Conservation (phyloP, 2,888 invertebrate species). For the Drosophila kambysellisi region DNA sequence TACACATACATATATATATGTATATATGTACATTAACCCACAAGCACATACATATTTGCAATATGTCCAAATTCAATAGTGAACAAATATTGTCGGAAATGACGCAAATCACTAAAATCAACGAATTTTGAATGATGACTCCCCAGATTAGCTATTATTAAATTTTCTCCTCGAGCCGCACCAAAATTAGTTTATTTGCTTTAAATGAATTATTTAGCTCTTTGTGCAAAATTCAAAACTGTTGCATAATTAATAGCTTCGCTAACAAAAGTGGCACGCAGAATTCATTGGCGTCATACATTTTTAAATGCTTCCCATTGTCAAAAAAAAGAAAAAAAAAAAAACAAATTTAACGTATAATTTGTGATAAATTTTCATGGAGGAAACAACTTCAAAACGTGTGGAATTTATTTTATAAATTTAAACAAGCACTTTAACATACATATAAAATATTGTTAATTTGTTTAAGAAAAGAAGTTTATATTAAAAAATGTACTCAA, state of each 20-base stretch:
- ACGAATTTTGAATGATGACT: neutral
- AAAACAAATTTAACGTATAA: neutral
- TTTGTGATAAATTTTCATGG: neutral
- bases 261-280: neutral
- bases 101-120: neutral
- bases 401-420: neutral
- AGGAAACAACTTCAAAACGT: neutral
- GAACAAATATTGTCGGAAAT: neutral
- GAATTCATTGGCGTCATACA: neutral
- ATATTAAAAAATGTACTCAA: too few relatives aligned
- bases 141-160: neutral
- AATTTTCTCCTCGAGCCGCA: neutral
- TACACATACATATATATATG: too few relatives aligned
- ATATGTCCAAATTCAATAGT: neutral
- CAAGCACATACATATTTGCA: neutral
- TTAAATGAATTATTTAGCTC: neutral
- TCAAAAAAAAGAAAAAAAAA: neutral
- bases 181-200: neutral
- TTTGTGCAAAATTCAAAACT: neutral
- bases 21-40: neutral
- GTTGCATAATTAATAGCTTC: neutral
- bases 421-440: neutral
- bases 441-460: neutral
- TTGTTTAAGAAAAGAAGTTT: too few relatives aligned
- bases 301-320: neutral